A percentile compares a stretch with the other conserved stretches of the same genome.
Evolutionary conservation across 2,888 invertebrate genomes (phyloP).

Genomic region (Morpho helenor): DNA sequence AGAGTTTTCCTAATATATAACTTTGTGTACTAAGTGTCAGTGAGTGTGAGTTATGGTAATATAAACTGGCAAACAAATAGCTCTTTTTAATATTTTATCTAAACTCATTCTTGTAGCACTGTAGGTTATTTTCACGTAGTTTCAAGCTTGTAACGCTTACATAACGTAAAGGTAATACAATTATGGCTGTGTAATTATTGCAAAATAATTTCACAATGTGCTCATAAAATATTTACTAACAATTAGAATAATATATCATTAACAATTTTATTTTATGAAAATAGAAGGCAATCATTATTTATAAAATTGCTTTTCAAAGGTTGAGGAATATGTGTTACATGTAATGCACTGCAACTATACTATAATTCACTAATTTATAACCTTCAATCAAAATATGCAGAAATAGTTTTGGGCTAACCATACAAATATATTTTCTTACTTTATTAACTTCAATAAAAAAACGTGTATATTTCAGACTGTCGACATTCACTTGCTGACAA

Average conservation of each 20-base stretch:
- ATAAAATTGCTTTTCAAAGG: constrained; percentile 4
- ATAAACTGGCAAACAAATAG: too few species aligned
- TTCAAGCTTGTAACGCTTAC: constrained; percentile 1
- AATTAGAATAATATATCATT: too few species aligned
- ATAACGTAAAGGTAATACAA: constrained; percentile 21
- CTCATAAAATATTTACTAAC: too few species aligned
- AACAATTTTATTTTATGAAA: too few species aligned
- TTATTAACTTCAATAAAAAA: neutral
- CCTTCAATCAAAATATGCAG: neutral
- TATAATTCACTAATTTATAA: neutral
- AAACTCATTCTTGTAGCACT: too few species aligned
- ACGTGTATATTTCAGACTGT: constrained; percentile 72
- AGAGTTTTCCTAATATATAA: too few species aligned
- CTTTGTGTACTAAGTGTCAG: too few species aligned
- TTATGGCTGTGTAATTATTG: neutral
- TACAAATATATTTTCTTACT: neutral
- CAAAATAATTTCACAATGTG: too few species aligned
- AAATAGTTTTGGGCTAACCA: neutral
- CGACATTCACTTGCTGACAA: constrained; percentile 82
- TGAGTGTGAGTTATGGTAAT: too few species aligned
- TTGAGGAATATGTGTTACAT: constrained; percentile 1
- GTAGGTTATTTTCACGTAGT: constrained; percentile 11
- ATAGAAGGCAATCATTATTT: neutral
- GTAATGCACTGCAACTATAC: neutral
- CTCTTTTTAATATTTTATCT: too few species aligned